Evolutionary conservation across 2,113 vertebrate genomes (phyloP), one percentile per base, ranked within the genome.

Genomic region (Hippocampus abdominalis): DNA sequence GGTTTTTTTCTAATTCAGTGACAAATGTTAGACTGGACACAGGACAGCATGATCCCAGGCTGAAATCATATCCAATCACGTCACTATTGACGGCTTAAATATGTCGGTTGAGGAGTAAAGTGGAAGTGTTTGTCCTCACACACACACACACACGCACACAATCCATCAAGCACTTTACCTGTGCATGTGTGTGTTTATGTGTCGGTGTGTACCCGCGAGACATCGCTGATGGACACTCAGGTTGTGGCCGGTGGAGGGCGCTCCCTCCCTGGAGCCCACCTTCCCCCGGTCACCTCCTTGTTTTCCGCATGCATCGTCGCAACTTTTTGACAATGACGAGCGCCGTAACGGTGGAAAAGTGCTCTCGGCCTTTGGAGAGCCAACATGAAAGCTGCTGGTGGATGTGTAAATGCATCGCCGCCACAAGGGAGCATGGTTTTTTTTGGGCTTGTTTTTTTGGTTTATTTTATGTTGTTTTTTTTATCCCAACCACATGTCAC

Each of bases 101-200:
- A 12, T 44, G 10, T 44, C 42, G 13, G 42, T 44, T 13, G 42
- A 44, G 10, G 9, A 54, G 51, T 54, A 54, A 54, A 54, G 20
- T 54, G 51, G 51, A 54, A 54, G 51, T n/a, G 21, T 54, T 86
- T 88, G 78, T 75, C 60, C 59, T 32, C 29, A 39, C 25, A 2
- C 74, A 69, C 72, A 89, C 78, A 49, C 48, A 49, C 48, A 27
- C 12, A 27, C 54, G 6, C 21, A 54, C 23, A 57, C 86, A 87
- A 91, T 91, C 91, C 90, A 91, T 92, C 91, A 92, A 90, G 89
- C 91, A 90, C 90, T 93, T 91, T 92, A 86, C 87, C 86, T n/a
- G 84, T 81, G 84, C 81, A 6, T 87, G 86, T 90, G 86, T 88
- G 88, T 84, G 68, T 82, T 82, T 88, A 88, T 90, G 85, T 92